These are phyloP conservation scores for Chloropsis cyanopogon DNA, from an alignment of 2,113 vertebrate genomes.

Conservation along the genomic window DNA sequence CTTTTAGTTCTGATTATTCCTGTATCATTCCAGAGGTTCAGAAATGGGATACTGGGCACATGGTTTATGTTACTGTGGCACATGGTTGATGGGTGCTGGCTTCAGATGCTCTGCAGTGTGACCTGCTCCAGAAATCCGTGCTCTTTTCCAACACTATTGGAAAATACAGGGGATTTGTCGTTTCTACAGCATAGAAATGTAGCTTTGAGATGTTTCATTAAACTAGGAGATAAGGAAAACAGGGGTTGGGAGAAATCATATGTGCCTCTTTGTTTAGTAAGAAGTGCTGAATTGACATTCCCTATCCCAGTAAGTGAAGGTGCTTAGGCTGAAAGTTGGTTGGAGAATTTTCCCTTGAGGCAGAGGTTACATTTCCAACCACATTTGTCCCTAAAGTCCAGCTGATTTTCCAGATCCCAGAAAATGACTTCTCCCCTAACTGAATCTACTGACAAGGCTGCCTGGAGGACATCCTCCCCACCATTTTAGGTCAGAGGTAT, in stretches of 20 bases:
- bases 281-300: neutral
- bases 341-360: neutral
- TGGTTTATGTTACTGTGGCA: neutral
- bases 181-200: neutral
- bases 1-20: neutral
- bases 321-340: neutral
- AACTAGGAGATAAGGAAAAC: neutral
- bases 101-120: neutral
- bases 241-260: rapidly evolving
- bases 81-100: rapidly evolving
- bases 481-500: neutral
- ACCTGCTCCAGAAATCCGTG: rapidly evolving
- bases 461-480: neutral
- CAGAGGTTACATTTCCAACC: neutral
- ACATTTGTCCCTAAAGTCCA: neutral
- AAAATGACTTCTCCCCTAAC: neutral
- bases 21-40: neutral
- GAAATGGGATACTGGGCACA: neutral
- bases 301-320: neutral
- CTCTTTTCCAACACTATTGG: rapidly evolving
- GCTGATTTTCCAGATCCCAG: neutral
- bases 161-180: neutral
- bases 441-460: neutral
- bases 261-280: neutral
- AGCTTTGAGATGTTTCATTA: neutral